A percentile compares a stretch with the other conserved stretches of the same genome.
Conservation (phyloP, 2,797 vertebrate species). For the Onychomys arenicola region DNA sequence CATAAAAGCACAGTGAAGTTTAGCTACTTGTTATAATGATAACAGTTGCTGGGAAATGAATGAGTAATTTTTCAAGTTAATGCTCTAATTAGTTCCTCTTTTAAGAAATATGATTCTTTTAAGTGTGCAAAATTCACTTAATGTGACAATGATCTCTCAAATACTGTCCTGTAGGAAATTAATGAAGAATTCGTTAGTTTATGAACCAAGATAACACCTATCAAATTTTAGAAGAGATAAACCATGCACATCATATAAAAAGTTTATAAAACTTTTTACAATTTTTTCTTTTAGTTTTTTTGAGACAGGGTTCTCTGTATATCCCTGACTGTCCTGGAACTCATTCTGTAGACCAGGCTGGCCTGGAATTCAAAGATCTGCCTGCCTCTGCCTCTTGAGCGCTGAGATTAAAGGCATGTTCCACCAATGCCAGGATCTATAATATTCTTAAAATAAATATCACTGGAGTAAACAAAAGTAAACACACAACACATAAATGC, state of each 20-base stretch:
- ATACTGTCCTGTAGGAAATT: slow-evolving; percentile 25
- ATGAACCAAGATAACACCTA: slow-evolving; percentile 13
- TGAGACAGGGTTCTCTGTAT: not conserved
- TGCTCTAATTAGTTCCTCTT: not conserved
- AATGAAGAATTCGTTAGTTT: slow-evolving; percentile 31
- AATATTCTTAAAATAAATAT: not conserved
- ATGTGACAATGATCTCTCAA: slow-evolving; percentile 15
- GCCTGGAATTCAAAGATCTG: not conserved
- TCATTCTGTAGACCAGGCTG: not conserved
- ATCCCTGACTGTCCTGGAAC: not conserved
- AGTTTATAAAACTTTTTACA: not conserved
- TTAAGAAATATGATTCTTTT: slow-evolving; percentile 41
- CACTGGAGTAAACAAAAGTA: not conserved
- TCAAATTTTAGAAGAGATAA: slow-evolving; percentile 26
- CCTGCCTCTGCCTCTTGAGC: not conserved
- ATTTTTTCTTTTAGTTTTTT: not conserved
- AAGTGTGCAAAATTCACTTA: slow-evolving; percentile 41
- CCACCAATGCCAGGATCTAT: not conserved
- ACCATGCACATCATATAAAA: not conserved
- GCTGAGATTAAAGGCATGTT: not conserved
- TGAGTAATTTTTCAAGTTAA: slow-evolving; percentile 42
- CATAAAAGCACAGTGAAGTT: slow-evolving; percentile 24
- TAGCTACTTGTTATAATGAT: slow-evolving; percentile 16
- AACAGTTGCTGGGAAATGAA: slow-evolving; percentile 33
- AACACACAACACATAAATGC: not conserved